A percentile compares a stretch with the other conserved stretches of the same genome.
These are phyloP conservation scores for Heliconius himera DNA, from an alignment of 1,140 invertebrate genomes.

Conservation along the genomic window DNA sequence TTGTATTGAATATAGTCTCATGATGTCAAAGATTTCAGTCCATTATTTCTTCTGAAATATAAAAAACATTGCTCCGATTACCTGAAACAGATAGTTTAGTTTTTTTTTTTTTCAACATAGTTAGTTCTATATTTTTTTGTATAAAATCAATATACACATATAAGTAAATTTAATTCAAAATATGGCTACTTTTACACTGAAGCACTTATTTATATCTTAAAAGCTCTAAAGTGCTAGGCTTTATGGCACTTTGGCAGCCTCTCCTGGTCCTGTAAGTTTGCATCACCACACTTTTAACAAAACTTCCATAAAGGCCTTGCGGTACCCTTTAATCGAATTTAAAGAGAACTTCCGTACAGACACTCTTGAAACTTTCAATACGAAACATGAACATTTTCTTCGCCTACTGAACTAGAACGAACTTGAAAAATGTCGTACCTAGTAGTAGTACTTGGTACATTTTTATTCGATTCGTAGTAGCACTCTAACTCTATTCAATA, in stretches of 20 bases:
- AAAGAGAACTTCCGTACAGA: slow-evolving; percentile 35
- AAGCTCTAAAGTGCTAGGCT: slow-evolving; percentile 2
- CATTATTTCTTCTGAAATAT: too few species aligned
- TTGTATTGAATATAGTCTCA: too few species aligned
- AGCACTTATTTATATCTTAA: slow-evolving; percentile 10
- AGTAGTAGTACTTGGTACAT: not conserved
- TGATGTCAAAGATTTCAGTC: too few species aligned
- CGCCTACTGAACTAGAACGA: not conserved
- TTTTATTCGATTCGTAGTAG: not conserved
- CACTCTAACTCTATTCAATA: not conserved
- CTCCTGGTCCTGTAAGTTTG: slow-evolving; percentile 23
- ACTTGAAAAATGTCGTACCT: not conserved
- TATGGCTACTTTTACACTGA: not conserved
- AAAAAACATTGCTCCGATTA: too few species aligned
- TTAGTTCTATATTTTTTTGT: too few species aligned
- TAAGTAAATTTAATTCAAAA: not conserved
- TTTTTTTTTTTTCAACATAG: too few species aligned
- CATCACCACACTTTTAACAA: slow-evolving; percentile 25
- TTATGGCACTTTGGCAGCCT: slow-evolving; percentile 10
- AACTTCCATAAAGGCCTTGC: slow-evolving; percentile 35
- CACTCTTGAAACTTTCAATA: slow-evolving; percentile 36
- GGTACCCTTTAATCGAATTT: slow-evolving; percentile 42
- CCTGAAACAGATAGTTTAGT: too few species aligned
- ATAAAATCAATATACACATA: too few species aligned
- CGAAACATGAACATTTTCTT: slow-evolving; percentile 29